Base-by-base conservation (phyloP, 1,140 invertebrate species). In the Phymastichus coffea region DNA sequence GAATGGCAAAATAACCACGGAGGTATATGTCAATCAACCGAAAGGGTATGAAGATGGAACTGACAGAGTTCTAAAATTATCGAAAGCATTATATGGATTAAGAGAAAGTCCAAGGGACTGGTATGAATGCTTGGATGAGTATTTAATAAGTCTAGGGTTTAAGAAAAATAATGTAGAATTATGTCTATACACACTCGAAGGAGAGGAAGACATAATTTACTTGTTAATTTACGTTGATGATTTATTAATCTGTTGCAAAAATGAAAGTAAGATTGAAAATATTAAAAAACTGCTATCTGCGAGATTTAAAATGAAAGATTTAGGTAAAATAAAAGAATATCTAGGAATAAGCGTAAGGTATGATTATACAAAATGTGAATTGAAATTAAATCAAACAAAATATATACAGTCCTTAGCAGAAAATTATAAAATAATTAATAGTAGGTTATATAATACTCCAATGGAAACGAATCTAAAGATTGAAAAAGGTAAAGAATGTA, bases 1-100 rank as follows among this genome's bases (percentile, higher is more conserved):
- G 52, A 74, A 80, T 70, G 72, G 72, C 23, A 19, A 71, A 30
- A 55, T 81, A 47, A 66, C 70, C 2, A 74, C 79, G 53, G 72
- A 75, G 61, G 66, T 79, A 8, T 58, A 58, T 54, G 70, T 78
- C 57, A 22, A 72, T 38, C 70, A 77, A 62, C 71, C 75, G 8
- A 51, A 75, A 54, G 73, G 71, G 22, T 72, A 61, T 52, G 40
- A 61, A 19, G 47, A 58, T 35, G 47, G 49, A 40, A 40, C 61
- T 44, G 53, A 59, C 33, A 64, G 52, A 58, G 68, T 71, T 17
- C 68, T 40, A 48, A 61, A 62, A 63, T 61, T 71, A 30, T 56
- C 52, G 37, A 71, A 73, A 63, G 57, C 67, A 17, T 55, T 76
- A 3, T 76, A 76, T 63, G 70, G 72, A 17, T 58, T 76, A n/a